These are phyloP conservation scores for Eulemur rufifrons DNA, from an alignment of 2,113 vertebrate genomes.

Conservation along the genomic window DNA sequence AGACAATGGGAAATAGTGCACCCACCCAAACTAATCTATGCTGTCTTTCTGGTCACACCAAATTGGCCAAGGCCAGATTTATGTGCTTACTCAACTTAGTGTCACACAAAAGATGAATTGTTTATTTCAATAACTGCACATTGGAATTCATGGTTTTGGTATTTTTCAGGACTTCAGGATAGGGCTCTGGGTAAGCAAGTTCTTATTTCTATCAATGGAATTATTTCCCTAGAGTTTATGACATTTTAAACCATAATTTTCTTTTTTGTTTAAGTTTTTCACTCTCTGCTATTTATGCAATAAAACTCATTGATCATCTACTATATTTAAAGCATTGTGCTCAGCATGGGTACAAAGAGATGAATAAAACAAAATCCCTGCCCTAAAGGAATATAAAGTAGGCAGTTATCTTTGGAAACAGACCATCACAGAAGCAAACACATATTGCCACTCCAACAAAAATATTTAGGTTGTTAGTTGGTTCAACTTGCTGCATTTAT, in stretches of 20 bases:
- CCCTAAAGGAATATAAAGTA: constrained; percentile 51
- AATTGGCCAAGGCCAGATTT: constrained; percentile 17
- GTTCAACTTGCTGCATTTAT: constrained; percentile 51
- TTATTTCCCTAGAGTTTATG: neutral
- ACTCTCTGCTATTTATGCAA: neutral
- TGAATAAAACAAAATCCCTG: constrained; percentile 29
- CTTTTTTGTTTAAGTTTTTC: constrained; percentile 23
- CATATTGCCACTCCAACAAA: constrained; percentile 47
- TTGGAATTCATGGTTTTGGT: constrained; percentile 31
- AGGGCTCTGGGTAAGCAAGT: neutral
- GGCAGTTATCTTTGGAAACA: constrained; percentile 69
- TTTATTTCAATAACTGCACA: constrained; percentile 58
- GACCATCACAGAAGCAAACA: constrained; percentile 73
- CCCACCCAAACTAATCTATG: neutral
- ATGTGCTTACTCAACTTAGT: neutral
- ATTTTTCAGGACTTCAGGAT: constrained; percentile 18
- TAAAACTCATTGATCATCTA: constrained; percentile 55
- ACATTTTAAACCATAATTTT: constrained; percentile 12
- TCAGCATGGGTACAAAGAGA: constrained; percentile 8
- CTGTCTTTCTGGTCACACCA: neutral
- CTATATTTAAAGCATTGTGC: constrained; percentile 26
- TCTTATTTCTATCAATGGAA: neutral
- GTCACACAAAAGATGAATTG: neutral
- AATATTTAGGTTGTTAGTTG: constrained; percentile 62
- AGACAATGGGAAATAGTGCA: neutral